These are phyloP conservation scores for Trichomalopsis sarcophagae DNA, from an alignment of 1,140 invertebrate species.

Conservation along the genomic window DNA sequence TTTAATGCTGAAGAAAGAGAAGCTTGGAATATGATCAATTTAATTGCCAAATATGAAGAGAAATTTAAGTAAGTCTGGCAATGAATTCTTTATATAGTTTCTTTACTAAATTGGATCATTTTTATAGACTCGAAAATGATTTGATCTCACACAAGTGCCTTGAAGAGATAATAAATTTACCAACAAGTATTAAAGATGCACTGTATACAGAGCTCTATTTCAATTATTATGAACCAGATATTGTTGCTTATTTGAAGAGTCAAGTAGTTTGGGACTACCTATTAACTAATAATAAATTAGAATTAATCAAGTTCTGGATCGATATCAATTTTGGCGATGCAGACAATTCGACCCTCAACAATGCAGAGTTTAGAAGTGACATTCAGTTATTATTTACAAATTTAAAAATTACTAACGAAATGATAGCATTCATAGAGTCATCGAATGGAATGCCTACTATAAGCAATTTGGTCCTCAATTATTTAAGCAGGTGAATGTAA, in stretches of 20 bases:
- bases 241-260: constrained; percentile 58
- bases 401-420: constrained; percentile 76
- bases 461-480: constrained; percentile 75
- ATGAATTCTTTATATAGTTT: neutral
- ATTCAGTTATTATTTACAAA: constrained; percentile 68
- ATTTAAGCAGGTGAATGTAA: constrained; percentile 60
- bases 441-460: constrained; percentile 74
- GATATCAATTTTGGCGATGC: constrained; percentile 56
- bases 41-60: constrained; percentile 72
- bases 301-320: constrained; percentile 64
- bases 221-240: constrained; percentile 55
- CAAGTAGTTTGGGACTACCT: constrained; percentile 66
- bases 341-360: neutral
- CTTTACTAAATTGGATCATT: constrained; percentile 18
- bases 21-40: constrained; percentile 77
- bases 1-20: constrained; percentile 73
- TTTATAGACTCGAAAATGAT: constrained; percentile 57
- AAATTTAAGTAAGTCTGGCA: constrained; percentile 58
- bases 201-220: constrained; percentile 69
- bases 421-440: constrained; percentile 75
- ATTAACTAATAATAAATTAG: constrained; percentile 62
- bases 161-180: constrained; percentile 62
- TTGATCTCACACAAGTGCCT: constrained; percentile 62
- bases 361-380: constrained; percentile 4
- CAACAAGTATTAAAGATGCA: constrained; percentile 59